phyloP scores from a whole-genome alignment of 64 coral and sea anemone genomes.

The Actinia equina region DNA sequence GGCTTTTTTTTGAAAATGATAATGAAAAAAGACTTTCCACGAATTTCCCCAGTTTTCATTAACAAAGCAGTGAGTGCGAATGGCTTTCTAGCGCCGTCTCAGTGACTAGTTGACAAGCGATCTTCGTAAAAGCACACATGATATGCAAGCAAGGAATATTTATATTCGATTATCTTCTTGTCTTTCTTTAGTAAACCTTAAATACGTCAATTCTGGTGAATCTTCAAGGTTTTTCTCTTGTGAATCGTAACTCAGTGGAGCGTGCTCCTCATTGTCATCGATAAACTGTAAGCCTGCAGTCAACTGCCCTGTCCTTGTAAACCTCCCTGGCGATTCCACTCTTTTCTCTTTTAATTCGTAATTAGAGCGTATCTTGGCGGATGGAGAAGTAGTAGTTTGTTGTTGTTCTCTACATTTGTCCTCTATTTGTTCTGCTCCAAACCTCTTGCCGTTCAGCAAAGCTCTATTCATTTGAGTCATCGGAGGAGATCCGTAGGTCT shows the following conservation, averaged over 20 bases:
- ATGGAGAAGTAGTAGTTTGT: background rate
- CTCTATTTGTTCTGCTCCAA: background rate
- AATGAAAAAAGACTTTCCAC: background rate
- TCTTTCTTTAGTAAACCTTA: background rate
- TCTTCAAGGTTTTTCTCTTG: background rate
- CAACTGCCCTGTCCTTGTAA: slow-evolving; percentile 4
- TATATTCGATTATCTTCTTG: slow-evolving; percentile 9
- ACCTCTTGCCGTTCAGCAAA: background rate
- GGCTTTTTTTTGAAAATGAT: background rate
- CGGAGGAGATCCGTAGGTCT: background rate
- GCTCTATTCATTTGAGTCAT: background rate
- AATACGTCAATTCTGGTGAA: slow-evolving; percentile 1
- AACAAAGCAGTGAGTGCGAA: too few species aligned
- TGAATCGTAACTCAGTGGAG: background rate
- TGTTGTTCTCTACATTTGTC: background rate
- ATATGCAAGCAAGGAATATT: background rate
- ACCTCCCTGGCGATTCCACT: background rate
- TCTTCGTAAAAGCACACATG: background rate
- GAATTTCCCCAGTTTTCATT: too few species aligned
- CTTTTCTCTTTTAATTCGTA: background rate
- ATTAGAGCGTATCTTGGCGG: background rate
- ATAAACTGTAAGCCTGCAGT: background rate
- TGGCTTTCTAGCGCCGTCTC: too few species aligned
- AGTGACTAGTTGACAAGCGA: too few species aligned
- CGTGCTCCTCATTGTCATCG: background rate